Evolutionary conservation across 1,140 invertebrate genomes (phyloP), one percentile per base, ranked within the genome.

Genomic region (Plectus sambesii): DNA sequence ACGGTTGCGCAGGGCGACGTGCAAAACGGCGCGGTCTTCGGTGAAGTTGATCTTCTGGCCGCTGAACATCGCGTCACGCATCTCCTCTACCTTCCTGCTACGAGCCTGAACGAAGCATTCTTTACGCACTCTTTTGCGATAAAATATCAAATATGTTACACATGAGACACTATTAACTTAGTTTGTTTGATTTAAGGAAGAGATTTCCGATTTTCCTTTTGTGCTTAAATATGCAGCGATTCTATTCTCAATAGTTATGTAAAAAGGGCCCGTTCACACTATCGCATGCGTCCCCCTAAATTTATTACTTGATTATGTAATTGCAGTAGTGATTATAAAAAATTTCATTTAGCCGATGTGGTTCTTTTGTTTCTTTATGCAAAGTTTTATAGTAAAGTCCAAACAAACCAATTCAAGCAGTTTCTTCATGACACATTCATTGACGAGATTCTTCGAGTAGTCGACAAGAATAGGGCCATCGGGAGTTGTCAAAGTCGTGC

Each of bases 21-120:
- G 94, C 1, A 99, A 73, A 2, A 99, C 94, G 33, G 93, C 83
- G 56, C 92, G 77, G 62, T 87, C 79, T 74, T 99, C 94, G 1
- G 94, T 99, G 61, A 94, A 90, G 72, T 99, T 99, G 27, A 99
- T 98, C 66, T 87, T 88, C 64, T 87, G 77, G 26, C 90, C 94
- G 55, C 69, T 67, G 69, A 98, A 97, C 90, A 99, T 96, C 25
- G 82, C 83, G 74, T 87, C 79, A 60, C 89, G 77, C 12, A 85
- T 84, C 55, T 79, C 73, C 71, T 85, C 84, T 26, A 98, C 80
- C 62, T 84, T 80, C 4, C 89, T 75, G 25, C 79, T 79, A 66
- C 79, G 80, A 2, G 88, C 89, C 80, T 83, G 54, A 19, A 68
- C 57, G 30, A 53, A 40, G n/a, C n/a, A n/a, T n/a, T n/a, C 46